Percentiles rank a stretch among this genome's conserved stretches.
Evolutionary conservation across 2,888 invertebrate species (phyloP).

Genomic region (Volucella inanis): DNA sequence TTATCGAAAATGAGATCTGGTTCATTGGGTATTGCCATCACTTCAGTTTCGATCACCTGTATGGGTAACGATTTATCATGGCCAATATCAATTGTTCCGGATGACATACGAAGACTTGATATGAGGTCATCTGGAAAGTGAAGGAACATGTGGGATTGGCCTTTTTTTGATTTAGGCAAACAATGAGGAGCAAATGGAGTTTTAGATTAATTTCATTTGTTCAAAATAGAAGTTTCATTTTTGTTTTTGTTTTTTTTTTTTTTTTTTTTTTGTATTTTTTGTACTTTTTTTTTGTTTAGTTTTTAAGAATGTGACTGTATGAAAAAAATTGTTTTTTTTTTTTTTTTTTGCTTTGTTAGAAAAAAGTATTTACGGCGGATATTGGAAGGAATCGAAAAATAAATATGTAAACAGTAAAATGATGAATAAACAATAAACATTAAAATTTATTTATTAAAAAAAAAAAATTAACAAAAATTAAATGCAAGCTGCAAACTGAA

Average conservation of each 20-base stretch:
- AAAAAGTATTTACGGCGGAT: slow-evolving; percentile 36
- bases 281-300: slow-evolving; percentile 3
- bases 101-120: slow-evolving; percentile 69
- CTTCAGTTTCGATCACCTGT: slow-evolving; percentile 71
- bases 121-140: slow-evolving; percentile 74
- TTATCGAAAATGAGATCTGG: slow-evolving; percentile 70
- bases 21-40: slow-evolving; percentile 70
- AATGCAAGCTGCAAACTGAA: slow-evolving; percentile 18
- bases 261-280: slow-evolving; percentile 20
- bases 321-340: slow-evolving; percentile 4
- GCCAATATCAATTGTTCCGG: slow-evolving; percentile 64
- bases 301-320: slow-evolving; percentile 6
- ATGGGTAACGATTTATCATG: slow-evolving; percentile 66
- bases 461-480: too few relatives aligned
- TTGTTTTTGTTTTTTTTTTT: slow-evolving; percentile 39
- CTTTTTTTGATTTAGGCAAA: slow-evolving; percentile 70
- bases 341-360: neutral
- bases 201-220: slow-evolving; percentile 70
- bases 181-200: slow-evolving; percentile 73
- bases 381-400: slow-evolving; percentile 49
- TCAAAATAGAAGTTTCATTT: slow-evolving; percentile 63
- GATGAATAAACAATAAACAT: neutral
- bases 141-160: slow-evolving; percentile 74
- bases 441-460: too few relatives aligned
- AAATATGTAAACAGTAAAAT: slow-evolving; percentile 3